Conservation (phyloP, 1,140 invertebrate genomes). For the Tigriopus japonicus region DNA sequence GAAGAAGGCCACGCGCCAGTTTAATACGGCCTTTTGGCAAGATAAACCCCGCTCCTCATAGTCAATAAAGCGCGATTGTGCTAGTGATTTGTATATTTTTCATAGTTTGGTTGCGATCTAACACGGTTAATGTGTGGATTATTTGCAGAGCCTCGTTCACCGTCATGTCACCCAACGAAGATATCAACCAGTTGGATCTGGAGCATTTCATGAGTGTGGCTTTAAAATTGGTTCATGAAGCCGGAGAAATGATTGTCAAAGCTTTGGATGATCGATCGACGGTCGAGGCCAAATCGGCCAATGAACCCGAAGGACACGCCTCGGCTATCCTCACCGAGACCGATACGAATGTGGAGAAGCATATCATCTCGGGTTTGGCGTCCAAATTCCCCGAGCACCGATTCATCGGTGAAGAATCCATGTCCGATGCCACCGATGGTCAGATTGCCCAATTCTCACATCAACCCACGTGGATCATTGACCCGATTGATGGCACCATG, state of each 20-base stretch:
- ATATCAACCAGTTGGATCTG: not conserved
- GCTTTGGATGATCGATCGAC: not conserved
- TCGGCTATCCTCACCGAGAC: slow-evolving; percentile 10
- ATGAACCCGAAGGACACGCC: not conserved
- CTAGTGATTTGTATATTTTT: no score
- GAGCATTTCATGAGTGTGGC: not conserved
- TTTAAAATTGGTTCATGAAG: not conserved
- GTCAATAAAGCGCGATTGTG: no score
- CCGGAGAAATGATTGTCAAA: not conserved
- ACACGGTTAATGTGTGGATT: no score
- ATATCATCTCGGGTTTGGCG: slow-evolving; percentile 40
- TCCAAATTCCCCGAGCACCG: slow-evolving; percentile 24
- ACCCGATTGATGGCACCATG: slow-evolving; percentile 75
- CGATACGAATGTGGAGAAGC: slow-evolving; percentile 6
- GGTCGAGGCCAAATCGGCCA: not conserved
- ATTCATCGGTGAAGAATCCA: slow-evolving; percentile 89
- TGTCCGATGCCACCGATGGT: not conserved
- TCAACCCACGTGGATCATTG: slow-evolving; percentile 89
- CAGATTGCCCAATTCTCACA: not conserved
- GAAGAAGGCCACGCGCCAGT: slow-evolving; percentile 15
- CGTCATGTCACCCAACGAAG: not conserved
- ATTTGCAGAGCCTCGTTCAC: no score
- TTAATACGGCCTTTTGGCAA: slow-evolving; percentile 20
- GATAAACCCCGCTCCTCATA: not conserved
- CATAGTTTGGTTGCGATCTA: no score